Percentiles rank a stretch among this genome's conserved stretches.
phyloP scores from a whole-genome alignment of 2,113 vertebrate species.

The Protobothrops flavoviridis region DNA sequence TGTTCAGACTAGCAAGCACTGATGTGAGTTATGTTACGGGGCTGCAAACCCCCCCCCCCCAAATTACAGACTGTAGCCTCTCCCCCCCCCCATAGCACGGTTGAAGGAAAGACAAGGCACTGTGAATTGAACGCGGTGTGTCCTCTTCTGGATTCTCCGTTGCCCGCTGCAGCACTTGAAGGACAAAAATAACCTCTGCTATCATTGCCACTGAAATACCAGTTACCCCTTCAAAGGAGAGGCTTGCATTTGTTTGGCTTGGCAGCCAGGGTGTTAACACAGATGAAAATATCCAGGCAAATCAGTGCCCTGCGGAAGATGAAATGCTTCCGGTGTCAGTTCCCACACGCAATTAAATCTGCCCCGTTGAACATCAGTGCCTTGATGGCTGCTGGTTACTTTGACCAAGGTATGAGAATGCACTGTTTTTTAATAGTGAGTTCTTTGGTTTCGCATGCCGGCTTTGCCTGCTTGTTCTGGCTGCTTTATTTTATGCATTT shows the following conservation, averaged over 20 bases:
- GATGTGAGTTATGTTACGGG: neutral
- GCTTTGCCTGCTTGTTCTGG: neutral
- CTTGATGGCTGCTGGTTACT: constrained; percentile 47
- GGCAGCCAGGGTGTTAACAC: constrained; percentile 41
- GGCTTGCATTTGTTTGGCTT: neutral
- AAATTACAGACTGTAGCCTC: constrained; percentile 22
- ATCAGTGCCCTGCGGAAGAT: constrained; percentile 45
- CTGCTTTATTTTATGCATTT: neutral
- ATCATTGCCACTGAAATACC: neutral
- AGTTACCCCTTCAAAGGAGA: neutral
- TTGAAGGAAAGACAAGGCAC: constrained; percentile 31
- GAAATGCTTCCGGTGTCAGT: constrained; percentile 54
- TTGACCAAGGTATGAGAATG: constrained; percentile 49
- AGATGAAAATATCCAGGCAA: constrained; percentile 40
- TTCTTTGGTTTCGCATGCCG: constrained; percentile 17
- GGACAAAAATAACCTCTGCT: neutral
- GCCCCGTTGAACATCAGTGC: constrained; percentile 41
- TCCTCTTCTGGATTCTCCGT: neutral
- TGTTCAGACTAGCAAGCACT: neutral
- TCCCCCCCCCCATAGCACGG: neutral
- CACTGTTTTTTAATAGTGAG: constrained; percentile 11
- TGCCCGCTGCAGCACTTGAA: neutral
- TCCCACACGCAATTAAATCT: constrained; percentile 43
- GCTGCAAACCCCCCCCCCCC: constrained; percentile 27
- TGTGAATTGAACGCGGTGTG: neutral